Conservation (phyloP, 2,113 vertebrate species). For the Muntiacus muntjak region DNA sequence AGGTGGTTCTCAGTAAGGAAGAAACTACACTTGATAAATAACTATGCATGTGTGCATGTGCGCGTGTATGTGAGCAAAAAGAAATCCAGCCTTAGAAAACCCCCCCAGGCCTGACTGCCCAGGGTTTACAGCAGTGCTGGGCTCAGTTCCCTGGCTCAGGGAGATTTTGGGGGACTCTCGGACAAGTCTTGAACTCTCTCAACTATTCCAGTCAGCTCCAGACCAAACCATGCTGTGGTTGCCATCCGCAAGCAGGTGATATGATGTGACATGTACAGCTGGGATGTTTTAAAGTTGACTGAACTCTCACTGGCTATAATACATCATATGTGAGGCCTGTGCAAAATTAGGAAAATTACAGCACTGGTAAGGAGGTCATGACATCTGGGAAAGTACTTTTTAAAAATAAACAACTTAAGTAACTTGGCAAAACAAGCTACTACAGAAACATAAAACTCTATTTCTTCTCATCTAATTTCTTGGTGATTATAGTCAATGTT, state of each 20-base stretch:
- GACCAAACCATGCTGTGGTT: not conserved
- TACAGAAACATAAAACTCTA: not conserved
- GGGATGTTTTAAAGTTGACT: not conserved
- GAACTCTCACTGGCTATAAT: not conserved
- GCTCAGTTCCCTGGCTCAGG: not conserved
- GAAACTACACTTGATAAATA: not conserved
- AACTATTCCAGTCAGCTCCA: not conserved
- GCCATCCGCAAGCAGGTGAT: not conserved
- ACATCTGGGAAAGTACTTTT: not conserved
- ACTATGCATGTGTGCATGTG: no score
- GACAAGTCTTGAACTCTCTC: not conserved
- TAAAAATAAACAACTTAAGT: not conserved
- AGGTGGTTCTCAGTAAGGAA: not conserved
- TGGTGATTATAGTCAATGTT: not conserved
- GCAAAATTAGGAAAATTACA: constrained; percentile 33
- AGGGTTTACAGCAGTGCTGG: not conserved
- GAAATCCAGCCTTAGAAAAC: not conserved
- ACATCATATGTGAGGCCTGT: not conserved
- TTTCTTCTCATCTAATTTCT: not conserved
- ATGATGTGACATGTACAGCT: not conserved
- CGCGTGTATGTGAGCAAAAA: not conserved
- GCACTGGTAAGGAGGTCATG: not conserved
- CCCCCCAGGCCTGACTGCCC: not conserved
- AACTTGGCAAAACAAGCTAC: constrained; percentile 4
- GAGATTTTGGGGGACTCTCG: not conserved